Base-by-base conservation (phyloP, 2,888 invertebrate genomes). In the Drepanosiphum platanoidis region DNA sequence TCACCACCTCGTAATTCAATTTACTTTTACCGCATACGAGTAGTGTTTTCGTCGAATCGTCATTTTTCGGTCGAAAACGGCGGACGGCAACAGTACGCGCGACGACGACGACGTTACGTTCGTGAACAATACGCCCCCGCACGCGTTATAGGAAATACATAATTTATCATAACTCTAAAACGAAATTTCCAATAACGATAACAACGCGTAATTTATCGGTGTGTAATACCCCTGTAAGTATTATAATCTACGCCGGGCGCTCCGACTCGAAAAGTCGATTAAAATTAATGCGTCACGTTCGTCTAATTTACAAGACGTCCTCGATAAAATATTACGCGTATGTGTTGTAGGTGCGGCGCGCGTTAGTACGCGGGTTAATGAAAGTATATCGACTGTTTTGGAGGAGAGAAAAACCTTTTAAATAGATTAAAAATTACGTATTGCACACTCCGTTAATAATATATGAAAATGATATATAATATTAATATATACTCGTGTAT, bases 391-490 rank as follows among this genome's bases (percentile, higher is more conserved):
- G 61, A 27, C 61, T 7, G 27, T 8, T 61, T 7, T 9, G 61
- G 22, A 61, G 61, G 27, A 61, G 61, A 61, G 27, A 27, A n/a
- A 61, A 61, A 61, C 61, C 61, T 61, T 61, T 61, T 61, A 61
- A 61, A 61, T 61, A 61, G 61, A 61, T 61, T 61, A 61, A 61
- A 22, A 61, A 61, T 61, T 61, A 61, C 27, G 1, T 61, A 61
- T n/a, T n/a, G 9, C 27, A 61, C 9, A 27, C 61, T 9, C n/a
- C 9, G 7, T 61, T 61, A 61, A 27, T 61, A 52, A 52, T 18
- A 52, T 52, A 22, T 52, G 13, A 42, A 42, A 11, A 52, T 22
- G 4, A 39, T 9, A 39, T n/a, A n/a, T n/a, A n/a, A n/a, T n/a
- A n/a, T n/a, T n/a, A n/a, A n/a, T n/a, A n/a, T n/a, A n/a, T n/a